A percentile compares a stretch with the other conserved stretches of the same genome.
These are phyloP conservation scores for Thamnaconus septentrionalis DNA, from an alignment of 2,113 vertebrate species.

Conservation along the genomic window DNA sequence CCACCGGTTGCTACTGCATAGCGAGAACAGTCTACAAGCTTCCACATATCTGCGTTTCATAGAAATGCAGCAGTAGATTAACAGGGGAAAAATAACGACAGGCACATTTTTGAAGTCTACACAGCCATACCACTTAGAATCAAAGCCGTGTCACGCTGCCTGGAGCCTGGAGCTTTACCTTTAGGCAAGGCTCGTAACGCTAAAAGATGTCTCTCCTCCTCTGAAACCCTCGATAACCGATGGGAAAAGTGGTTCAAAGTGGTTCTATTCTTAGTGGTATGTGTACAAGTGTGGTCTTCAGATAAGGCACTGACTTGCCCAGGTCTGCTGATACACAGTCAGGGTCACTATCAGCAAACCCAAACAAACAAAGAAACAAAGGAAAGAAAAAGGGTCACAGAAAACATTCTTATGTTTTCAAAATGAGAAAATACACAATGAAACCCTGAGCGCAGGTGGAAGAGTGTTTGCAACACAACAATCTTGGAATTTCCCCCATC, in stretches of 20 bases:
- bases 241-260: conserved; percentile 7
- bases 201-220: conserved; percentile 10
- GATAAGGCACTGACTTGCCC: conserved; percentile 39
- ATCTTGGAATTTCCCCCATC: conserved; percentile 12
- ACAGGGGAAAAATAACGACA: conserved; percentile 49
- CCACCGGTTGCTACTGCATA: too few relatives aligned
- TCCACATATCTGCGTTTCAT: too few relatives aligned
- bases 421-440: conserved; percentile 48
- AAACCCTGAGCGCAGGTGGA: conserved; percentile 44
- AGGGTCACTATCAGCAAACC: conserved; percentile 65
- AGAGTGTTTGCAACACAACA: conserved; percentile 61
- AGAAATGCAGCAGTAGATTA: conserved; percentile 15
- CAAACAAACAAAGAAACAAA: conserved; percentile 49
- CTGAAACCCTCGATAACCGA: conserved; percentile 51
- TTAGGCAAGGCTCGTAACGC: background rate
- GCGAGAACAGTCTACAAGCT: too few relatives aligned
- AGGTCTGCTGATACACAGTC: conserved; percentile 64
- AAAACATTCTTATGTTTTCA: conserved; percentile 70
- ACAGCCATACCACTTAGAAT: conserved; percentile 61
- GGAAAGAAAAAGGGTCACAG: conserved; percentile 41
- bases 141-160: conserved; percentile 10
- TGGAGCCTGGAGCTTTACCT: conserved; percentile 1
- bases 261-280: conserved; percentile 47
- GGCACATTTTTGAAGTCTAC: conserved; percentile 48
- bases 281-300: conserved; percentile 57